A percentile compares a stretch with the other conserved stretches of the same genome.
Evolutionary conservation across 2,888 invertebrate genomes (phyloP).

Genomic region (Julus scanicus): DNA sequence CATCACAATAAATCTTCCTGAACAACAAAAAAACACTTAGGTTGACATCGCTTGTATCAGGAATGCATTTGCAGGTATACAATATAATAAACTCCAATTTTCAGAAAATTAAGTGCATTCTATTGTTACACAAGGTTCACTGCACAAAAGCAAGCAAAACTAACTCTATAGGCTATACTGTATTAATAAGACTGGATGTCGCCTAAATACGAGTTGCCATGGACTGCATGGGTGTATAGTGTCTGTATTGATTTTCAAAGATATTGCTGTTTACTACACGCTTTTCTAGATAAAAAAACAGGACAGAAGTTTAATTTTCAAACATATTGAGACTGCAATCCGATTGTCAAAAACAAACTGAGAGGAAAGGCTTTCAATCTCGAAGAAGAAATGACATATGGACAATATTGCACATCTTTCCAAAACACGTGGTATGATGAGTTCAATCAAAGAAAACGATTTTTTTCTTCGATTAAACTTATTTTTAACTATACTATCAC

Average conservation of each 20-base stretch:
- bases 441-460: too few relatives aligned
- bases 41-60: not conserved
- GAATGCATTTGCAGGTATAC: not conserved
- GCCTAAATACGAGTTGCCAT: not conserved
- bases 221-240: not conserved
- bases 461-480: too few relatives aligned
- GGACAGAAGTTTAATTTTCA: not conserved
- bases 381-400: not conserved
- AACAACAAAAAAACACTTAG: not conserved
- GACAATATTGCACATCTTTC: too few relatives aligned
- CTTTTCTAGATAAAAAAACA: not conserved
- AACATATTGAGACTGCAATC: not conserved
- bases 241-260: not conserved
- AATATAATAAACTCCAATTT: not conserved
- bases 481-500: too few relatives aligned
- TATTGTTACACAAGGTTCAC: not conserved
- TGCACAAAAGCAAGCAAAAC: not conserved
- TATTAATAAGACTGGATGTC: not conserved
- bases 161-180: not conserved
- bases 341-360: not conserved
- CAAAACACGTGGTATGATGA: too few relatives aligned
- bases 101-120: not conserved
- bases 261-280: slow-evolving; percentile 11
- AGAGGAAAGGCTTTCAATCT: not conserved
- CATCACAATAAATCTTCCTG: not conserved